Conservation (phyloP, 2,888 invertebrate genomes). For the Ochlodes sylvanus region DNA sequence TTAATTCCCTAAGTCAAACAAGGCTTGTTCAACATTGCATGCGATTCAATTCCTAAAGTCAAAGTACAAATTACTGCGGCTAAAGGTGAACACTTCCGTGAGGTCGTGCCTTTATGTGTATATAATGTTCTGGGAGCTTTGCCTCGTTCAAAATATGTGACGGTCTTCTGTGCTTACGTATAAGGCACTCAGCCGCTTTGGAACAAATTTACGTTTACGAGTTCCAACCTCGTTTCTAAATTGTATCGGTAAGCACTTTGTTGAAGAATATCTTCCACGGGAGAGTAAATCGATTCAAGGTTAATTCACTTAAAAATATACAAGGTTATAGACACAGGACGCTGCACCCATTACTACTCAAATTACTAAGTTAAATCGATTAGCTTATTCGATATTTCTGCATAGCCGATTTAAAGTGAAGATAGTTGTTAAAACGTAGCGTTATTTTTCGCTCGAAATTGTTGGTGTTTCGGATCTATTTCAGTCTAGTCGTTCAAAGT, state of each 20-base stretch:
- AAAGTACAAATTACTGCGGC: constrained; percentile 59
- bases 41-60: constrained; percentile 60
- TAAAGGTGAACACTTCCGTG: constrained; percentile 53
- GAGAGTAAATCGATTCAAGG: constrained; percentile 26
- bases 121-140: constrained; percentile 53
- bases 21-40: constrained; percentile 43
- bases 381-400: constrained; percentile 11
- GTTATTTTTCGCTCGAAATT: constrained; percentile 29
- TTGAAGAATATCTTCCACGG: constrained; percentile 15
- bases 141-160: constrained; percentile 57
- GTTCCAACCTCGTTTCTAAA: constrained; percentile 53
- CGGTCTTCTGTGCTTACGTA: constrained; percentile 57
- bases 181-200: constrained; percentile 59
- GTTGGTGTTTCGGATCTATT: constrained; percentile 30
- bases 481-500: constrained; percentile 26
- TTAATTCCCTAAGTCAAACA: constrained; percentile 55
- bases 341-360: constrained; percentile 24
- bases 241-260: constrained; percentile 57
- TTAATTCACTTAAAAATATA: constrained; percentile 34
- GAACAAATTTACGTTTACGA: constrained; percentile 65
- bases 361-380: constrained; percentile 23
- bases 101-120: constrained; percentile 54
- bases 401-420: constrained; percentile 17
- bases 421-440: constrained; percentile 9
- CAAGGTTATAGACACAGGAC: constrained; percentile 11